These are phyloP conservation scores for Drosophila novamexicana DNA, from an alignment of 1,140 invertebrate species.

Conservation along the genomic window DNA sequence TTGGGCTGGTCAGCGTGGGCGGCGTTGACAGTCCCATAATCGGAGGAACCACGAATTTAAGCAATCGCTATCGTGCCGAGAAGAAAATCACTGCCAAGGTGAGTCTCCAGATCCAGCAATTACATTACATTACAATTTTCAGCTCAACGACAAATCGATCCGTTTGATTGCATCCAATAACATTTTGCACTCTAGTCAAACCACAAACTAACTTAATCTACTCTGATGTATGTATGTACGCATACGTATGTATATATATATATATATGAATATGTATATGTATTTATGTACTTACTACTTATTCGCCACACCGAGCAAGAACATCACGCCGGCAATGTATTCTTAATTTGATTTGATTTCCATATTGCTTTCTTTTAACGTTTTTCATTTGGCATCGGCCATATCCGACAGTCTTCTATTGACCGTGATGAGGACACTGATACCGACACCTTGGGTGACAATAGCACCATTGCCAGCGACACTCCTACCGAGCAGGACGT, in stretches of 20 bases:
- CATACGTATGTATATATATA: constrained; percentile 4
- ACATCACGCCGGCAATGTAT: background rate
- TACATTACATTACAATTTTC: constrained; percentile 25
- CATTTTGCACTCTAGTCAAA: constrained; percentile 4
- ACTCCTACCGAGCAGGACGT: constrained; percentile 67
- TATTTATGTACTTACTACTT: too few relatives aligned
- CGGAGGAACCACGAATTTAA: constrained; percentile 66
- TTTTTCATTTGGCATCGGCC: constrained; percentile 35
- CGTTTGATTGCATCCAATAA: constrained; percentile 8
- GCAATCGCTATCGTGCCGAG: constrained; percentile 81
- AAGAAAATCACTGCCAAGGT: constrained; percentile 85
- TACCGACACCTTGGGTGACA: constrained; percentile 61
- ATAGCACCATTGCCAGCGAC: constrained; percentile 67
- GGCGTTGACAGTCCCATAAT: constrained; percentile 61
- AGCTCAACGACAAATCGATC: constrained; percentile 18
- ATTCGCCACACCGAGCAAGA: background rate
- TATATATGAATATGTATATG: background rate
- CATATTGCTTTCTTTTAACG: constrained; percentile 44
- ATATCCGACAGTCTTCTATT: constrained; percentile 60
- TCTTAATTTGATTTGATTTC: constrained; percentile 19
- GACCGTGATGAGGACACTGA: constrained; percentile 64
- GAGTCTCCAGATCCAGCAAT: constrained; percentile 25
- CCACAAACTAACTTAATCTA: background rate
- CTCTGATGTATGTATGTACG: constrained; percentile 12
- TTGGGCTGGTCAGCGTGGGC: constrained; percentile 46